Evolutionary conservation across 2,797 vertebrate genomes (phyloP).

Genomic region (Hypotaenidia philippensis): DNA sequence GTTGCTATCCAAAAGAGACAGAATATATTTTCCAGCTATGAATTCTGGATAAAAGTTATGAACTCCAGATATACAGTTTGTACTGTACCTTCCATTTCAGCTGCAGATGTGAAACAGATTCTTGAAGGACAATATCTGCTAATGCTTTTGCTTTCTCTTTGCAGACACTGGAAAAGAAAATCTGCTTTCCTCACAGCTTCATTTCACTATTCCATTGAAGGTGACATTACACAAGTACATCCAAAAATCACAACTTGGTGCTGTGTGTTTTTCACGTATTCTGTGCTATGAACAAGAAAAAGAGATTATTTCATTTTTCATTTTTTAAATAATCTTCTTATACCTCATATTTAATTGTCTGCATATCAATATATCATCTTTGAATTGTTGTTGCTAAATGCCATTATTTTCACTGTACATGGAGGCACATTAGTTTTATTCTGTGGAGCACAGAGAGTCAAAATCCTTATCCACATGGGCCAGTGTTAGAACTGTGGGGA

Average conservation of each 20-base stretch:
- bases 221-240: neutral
- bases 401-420: neutral
- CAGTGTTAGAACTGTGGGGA: neutral
- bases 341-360: neutral
- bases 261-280: neutral
- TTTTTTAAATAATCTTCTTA: neutral
- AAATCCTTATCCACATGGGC: neutral
- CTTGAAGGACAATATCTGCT: neutral
- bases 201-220: neutral
- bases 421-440: too few species aligned
- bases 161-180: neutral
- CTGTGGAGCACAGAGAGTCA: neutral
- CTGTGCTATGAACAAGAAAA: neutral
- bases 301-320: neutral
- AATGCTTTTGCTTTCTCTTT: conserved; percentile 24
- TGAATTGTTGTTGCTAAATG: neutral
- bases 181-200: neutral
- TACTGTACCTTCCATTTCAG: neutral
- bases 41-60: neutral
- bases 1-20: neutral
- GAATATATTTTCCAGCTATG: neutral
- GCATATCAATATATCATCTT: neutral
- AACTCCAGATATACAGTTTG: neutral
- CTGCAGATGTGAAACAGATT: neutral
- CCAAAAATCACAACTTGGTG: neutral